These are phyloP conservation scores for Leptinotarsa peninsularis DNA, from an alignment of 2,888 invertebrate species.

Conservation along the genomic window DNA sequence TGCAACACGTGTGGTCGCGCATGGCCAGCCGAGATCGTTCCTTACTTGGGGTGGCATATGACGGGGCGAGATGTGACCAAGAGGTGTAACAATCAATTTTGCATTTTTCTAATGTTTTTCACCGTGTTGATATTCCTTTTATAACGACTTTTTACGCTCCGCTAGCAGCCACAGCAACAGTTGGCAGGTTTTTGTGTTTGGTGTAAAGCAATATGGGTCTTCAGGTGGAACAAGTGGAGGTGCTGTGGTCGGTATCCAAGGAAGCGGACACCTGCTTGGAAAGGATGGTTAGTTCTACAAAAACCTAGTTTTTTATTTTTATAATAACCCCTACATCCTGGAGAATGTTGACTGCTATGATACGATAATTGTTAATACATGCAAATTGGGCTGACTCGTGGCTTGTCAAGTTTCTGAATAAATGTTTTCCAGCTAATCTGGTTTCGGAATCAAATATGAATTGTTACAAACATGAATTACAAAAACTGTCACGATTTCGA, in stretches of 20 bases:
- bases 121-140: slow-evolving; percentile 41
- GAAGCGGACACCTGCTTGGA: slow-evolving; percentile 7
- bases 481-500: no score
- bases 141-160: slow-evolving; percentile 46
- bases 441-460: no score
- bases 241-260: slow-evolving; percentile 16
- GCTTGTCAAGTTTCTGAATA: no score
- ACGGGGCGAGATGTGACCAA: slow-evolving; percentile 33
- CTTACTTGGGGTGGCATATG: slow-evolving; percentile 23
- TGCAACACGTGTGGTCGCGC: slow-evolving; percentile 49
- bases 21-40: slow-evolving; percentile 33
- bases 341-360: background rate
- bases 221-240: slow-evolving; percentile 38
- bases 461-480: no score
- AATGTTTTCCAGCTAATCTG: no score
- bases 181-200: slow-evolving; percentile 34
- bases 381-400: no score
- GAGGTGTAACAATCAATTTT: slow-evolving; percentile 44
- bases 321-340: background rate
- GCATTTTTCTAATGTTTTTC: slow-evolving; percentile 43
- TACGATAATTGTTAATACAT: no score
- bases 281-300: background rate
- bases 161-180: slow-evolving; percentile 38
- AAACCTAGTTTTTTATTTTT: background rate
- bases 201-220: slow-evolving; percentile 28